Base-by-base conservation (phyloP, 2,888 invertebrate species). In the Protonemura montana region DNA sequence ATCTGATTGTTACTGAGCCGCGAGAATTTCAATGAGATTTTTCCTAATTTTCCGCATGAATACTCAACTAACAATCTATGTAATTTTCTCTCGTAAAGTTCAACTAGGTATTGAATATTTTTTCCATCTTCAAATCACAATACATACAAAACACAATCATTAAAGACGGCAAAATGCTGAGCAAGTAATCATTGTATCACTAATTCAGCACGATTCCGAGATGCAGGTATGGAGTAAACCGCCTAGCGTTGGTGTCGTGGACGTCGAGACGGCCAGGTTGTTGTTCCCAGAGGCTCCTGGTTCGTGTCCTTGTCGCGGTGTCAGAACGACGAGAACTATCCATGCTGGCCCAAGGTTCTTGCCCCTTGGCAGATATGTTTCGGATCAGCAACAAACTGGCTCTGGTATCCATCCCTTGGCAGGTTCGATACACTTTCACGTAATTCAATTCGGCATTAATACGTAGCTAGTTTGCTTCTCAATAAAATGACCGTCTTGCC, bases 271-370 rank as follows among this genome's bases (percentile, higher is more conserved):
- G 26, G 26, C 28, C 78, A 28, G 10, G 78, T 78, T 78, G 21
- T 81, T 28, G 26, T 81, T 81, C 81, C 81, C 81, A 81, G 81
- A 30, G 81, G 81, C 81, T 81, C 81, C 28, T 10, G 81, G 81
- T 81, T 81, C 81, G 81, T 81, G 81, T 27, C 28, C 81, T 81
- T 81, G 81, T 81, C 81, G 30, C 81, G 30, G 2, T 30, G 81
- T 81, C 30, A 21, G 30, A 30, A 29, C 7, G 16, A 13, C 3
- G 28, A 16, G 26, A 26, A 26, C 27, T 7, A 21, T 10, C 21
- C 28, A n/a, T n/a, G n/a, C n/a, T n/a, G n/a, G n/a, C n/a, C n/a
- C n/a, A n/a, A n/a, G n/a, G n/a, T n/a, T n/a, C n/a, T n/a, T n/a
- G n/a, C n/a, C n/a, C n/a, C n/a, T n/a, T n/a, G n/a, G n/a, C n/a